Conservation (phyloP, 2,113 vertebrate genomes). For the Anolis sagrei region DNA sequence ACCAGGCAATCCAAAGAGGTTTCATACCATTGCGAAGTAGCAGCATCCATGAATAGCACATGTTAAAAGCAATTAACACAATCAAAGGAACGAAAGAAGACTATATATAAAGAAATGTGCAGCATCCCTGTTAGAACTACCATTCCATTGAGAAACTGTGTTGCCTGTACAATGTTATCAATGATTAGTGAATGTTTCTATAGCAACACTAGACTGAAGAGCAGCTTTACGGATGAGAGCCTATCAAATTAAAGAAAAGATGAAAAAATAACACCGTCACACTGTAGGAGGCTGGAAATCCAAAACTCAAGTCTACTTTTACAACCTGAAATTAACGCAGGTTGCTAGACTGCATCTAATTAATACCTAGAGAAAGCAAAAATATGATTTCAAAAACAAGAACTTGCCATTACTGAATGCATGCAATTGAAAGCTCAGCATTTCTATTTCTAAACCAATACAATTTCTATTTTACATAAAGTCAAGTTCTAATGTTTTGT, state of each 20-base stretch:
- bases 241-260: slow-evolving; percentile 41
- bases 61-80: slow-evolving; percentile 54
- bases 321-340: neutral
- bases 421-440: neutral
- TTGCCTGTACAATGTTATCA: slow-evolving; percentile 50
- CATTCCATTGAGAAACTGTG: slow-evolving; percentile 37
- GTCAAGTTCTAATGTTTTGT: too few species aligned
- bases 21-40: slow-evolving; percentile 6
- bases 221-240: slow-evolving; percentile 24
- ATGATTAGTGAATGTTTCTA: slow-evolving; percentile 56
- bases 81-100: slow-evolving; percentile 31
- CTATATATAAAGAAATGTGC: neutral
- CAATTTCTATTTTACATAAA: neutral
- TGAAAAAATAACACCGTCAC: neutral
- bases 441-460: neutral
- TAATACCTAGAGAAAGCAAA: neutral
- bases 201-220: slow-evolving; percentile 52
- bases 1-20: neutral
- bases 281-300: neutral
- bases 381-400: neutral
- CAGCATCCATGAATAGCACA: slow-evolving; percentile 37
- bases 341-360: neutral
- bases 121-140: slow-evolving; percentile 52
- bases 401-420: neutral
- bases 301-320: neutral